Evolutionary conservation across 2,113 vertebrate genomes (phyloP), one percentile per base, ranked within the genome.

Genomic region (Scopus umbretta): DNA sequence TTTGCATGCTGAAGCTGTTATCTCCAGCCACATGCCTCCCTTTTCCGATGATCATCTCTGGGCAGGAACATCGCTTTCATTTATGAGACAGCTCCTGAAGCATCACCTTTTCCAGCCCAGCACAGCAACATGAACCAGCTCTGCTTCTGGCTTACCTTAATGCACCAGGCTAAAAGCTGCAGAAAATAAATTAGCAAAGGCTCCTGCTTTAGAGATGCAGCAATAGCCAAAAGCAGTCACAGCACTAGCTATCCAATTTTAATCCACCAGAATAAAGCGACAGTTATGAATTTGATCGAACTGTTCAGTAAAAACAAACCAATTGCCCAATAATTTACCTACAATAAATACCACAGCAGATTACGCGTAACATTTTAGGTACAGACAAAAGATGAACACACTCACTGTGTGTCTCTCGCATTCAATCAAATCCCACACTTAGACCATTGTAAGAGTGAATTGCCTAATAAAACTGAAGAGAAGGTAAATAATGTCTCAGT

Each of bases 391-490:
- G 29, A 92, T 9, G 3, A 84, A 89, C 2, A 2, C 11, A 20
- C 3, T 52, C 36, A 17, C 66, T 80, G 43, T 3, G 43, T 42
- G 9, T 66, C 30, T 82, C 58, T 67, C 3, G 0, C 3, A 0
- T 52, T 47, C 26, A 11, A 25, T 40, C 21, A 82, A 62, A 91
- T 45, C 16, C 38, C 2, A 0, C 0, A 2, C 67, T 91, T 47
- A 0, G 0, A 73, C 26, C 29, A 30, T 0, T 6, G 0, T 5
- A 53, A 73, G 36, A 80, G 73, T 22, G 1, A 81, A 81, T 3
- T 72, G 16, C 43, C 16, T 10, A 3, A 43, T 36, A 56, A 55
- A 89, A 72, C 2, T 20, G 13, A 72, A 34, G 29, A 58, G 27
- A 43, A 66, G 2, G 30, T 38, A 87, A 43, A 49, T 30, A 22